Evolutionary conservation across 2,888 invertebrate species (phyloP).

Genomic region (Asteroscopus sphinx): DNA sequence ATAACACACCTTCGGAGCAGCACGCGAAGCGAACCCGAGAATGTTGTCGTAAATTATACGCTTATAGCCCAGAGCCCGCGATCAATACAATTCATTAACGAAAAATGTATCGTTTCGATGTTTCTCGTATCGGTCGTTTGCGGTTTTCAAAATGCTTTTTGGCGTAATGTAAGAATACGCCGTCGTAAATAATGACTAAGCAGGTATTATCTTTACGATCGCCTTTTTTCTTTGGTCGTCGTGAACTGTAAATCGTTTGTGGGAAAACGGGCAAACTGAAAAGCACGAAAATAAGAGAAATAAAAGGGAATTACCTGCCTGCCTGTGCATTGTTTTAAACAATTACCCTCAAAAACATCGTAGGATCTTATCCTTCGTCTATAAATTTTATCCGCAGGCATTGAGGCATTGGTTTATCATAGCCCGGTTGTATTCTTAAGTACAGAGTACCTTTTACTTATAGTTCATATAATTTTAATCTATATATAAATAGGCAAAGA

Average conservation of each 20-base stretch:
- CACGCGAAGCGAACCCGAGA: slow-evolving; percentile 81
- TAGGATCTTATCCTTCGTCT: no score
- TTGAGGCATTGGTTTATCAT: no score
- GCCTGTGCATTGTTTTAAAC: no score
- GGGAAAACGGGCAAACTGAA: slow-evolving; percentile 37
- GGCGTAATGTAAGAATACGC: slow-evolving; percentile 58
- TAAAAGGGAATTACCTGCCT: neutral
- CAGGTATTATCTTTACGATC: slow-evolving; percentile 59
- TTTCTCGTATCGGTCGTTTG: slow-evolving; percentile 73
- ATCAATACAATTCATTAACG: slow-evolving; percentile 88
- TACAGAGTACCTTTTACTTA: no score
- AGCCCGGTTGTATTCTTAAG: no score
- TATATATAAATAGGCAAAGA: no score
- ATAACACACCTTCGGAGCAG: slow-evolving; percentile 87
- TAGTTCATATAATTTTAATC: no score
- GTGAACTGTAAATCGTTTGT: slow-evolving; percentile 44
- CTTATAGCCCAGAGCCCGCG: slow-evolving; percentile 81
- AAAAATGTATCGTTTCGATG: slow-evolving; percentile 80
- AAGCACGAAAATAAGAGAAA: slow-evolving; percentile 26
- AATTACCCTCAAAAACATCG: no score
- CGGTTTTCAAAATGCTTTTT: slow-evolving; percentile 70
- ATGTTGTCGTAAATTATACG: slow-evolving; percentile 85
- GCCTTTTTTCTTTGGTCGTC: slow-evolving; percentile 46
- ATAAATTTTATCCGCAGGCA: no score
- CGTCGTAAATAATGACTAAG: slow-evolving; percentile 67